Conservation (phyloP, 2,888 invertebrate species). For the Ectobius pallidus region DNA sequence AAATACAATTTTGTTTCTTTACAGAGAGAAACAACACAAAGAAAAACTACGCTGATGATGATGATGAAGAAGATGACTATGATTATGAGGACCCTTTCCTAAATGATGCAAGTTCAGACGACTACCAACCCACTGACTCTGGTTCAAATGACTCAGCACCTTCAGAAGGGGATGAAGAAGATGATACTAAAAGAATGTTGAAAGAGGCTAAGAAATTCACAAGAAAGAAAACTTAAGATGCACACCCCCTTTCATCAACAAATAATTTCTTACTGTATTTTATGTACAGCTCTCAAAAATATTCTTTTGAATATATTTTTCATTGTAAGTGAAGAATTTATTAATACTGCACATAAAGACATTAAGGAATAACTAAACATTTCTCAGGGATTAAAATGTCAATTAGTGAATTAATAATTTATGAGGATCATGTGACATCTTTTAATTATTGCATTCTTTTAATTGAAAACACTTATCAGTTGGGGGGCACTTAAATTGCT, state of each 20-base stretch:
- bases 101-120: slow-evolving; percentile 58
- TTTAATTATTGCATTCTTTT: too few relatives aligned
- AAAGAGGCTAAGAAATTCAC: slow-evolving; percentile 41
- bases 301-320: too few relatives aligned
- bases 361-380: too few relatives aligned
- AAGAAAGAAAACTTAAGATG: slow-evolving; percentile 37
- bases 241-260: background rate
- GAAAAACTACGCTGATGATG: background rate
- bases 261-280: too few relatives aligned
- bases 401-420: too few relatives aligned
- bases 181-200: slow-evolving; percentile 42
- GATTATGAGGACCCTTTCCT: slow-evolving; percentile 56
- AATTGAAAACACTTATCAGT: too few relatives aligned
- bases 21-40: background rate
- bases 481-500: too few relatives aligned
- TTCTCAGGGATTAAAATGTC: too few relatives aligned
- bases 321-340: too few relatives aligned
- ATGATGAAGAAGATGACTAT: slow-evolving; percentile 37
- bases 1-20: background rate
- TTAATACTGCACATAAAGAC: too few relatives aligned
- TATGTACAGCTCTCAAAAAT: too few relatives aligned
- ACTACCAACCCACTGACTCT: slow-evolving; percentile 56
- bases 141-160: slow-evolving; percentile 49
- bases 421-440: too few relatives aligned
- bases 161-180: slow-evolving; percentile 44